Percentiles rank a stretch among this genome's conserved stretches.
phyloP scores from a whole-genome alignment of 2,797 vertebrate genomes.

The Enteromius argenteus region DNA sequence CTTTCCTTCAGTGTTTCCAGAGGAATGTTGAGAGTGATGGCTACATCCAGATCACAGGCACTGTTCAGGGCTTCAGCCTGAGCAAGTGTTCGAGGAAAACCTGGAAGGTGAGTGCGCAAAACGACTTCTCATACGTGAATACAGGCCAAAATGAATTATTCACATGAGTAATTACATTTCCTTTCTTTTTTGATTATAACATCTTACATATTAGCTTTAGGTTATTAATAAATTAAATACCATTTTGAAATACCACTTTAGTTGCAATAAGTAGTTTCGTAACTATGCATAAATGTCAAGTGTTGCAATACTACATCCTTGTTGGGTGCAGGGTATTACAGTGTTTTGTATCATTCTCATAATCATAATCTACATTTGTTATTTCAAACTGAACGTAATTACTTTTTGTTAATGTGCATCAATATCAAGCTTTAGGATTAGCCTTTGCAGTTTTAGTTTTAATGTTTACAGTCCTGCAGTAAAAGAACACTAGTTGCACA shows the following conservation, averaged over 20 bases:
- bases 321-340: neutral
- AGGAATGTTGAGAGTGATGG: constrained; percentile 93
- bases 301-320: constrained; percentile 15
- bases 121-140: neutral
- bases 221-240: neutral
- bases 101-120: constrained; percentile 67
- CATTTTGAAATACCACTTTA: neutral
- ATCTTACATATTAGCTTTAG: neutral
- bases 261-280: neutral
- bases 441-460: neutral
- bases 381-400: neutral
- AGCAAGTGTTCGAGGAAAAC: constrained; percentile 88
- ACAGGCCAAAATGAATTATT: constrained; percentile 7
- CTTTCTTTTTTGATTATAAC: neutral
- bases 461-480: neutral
- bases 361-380: neutral
- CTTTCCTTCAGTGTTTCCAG: constrained; percentile 91
- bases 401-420: neutral
- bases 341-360: neutral
- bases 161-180: neutral
- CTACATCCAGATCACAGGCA: constrained; percentile 87
- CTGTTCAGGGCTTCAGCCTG: constrained; percentile 88
- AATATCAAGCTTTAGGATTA: constrained; percentile 3
- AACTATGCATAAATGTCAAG: neutral
- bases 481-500: constrained; percentile 51